Evolutionary conservation across 2,797 vertebrate genomes (phyloP).

Genomic region (Chaetophractus vellerosus): DNA sequence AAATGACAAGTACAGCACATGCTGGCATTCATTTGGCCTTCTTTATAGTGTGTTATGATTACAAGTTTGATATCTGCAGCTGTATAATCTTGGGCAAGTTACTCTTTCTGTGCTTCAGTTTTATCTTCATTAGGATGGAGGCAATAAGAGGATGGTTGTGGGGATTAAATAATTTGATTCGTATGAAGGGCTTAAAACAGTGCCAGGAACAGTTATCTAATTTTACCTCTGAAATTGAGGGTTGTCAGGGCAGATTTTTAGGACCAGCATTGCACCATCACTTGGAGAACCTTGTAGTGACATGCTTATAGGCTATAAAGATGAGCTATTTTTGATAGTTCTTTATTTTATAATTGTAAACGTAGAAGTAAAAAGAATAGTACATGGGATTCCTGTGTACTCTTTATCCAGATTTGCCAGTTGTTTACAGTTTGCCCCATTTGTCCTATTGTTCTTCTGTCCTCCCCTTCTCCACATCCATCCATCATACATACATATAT

Average conservation of each 20-base stretch:
- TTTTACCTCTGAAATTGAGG: neutral
- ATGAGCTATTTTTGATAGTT: neutral
- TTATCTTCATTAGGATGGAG: neutral
- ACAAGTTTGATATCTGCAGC: neutral
- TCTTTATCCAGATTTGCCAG: neutral
- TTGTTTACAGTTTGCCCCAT: neutral
- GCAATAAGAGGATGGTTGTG: neutral
- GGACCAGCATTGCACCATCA: neutral
- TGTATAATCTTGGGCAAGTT: neutral
- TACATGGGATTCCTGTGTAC: neutral
- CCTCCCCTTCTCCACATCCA: neutral
- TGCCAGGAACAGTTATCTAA: neutral
- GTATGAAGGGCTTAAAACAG: neutral
- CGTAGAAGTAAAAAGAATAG: neutral
- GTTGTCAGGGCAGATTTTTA: neutral
- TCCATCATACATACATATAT: neutral
- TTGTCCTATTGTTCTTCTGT: neutral
- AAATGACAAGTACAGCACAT: neutral
- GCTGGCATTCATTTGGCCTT: neutral
- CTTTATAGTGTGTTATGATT: neutral
- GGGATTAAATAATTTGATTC: neutral
- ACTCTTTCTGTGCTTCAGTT: conserved; percentile 26
- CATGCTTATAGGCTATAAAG: neutral
- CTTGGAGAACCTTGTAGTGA: neutral
- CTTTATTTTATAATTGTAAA: neutral